Evolutionary conservation across 2,113 vertebrate genomes (phyloP).

Genomic region (Ceyx melanurus): DNA sequence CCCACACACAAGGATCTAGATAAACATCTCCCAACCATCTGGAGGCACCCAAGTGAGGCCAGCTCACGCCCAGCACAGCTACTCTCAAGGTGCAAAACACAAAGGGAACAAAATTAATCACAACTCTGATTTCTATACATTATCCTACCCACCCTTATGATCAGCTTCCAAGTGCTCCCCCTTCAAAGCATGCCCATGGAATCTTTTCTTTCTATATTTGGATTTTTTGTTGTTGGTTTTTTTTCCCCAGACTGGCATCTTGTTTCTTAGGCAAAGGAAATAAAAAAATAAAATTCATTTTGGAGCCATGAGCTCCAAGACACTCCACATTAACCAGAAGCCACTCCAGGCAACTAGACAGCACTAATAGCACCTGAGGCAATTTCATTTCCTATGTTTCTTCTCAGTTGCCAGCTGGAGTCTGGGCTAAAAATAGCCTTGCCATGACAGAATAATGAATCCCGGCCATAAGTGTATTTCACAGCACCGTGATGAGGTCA

Average conservation of each 20-base stretch:
- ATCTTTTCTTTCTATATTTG: not conserved
- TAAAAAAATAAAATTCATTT: slow-evolving; percentile 7
- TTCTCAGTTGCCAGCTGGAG: slow-evolving; percentile 43
- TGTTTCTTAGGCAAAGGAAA: slow-evolving; percentile 20
- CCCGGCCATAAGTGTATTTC: slow-evolving; percentile 4
- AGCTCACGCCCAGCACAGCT: not conserved
- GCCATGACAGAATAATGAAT: slow-evolving; percentile 55
- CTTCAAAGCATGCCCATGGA: not conserved
- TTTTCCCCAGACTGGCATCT: not conserved
- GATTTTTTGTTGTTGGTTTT: not conserved
- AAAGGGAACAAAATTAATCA: not conserved
- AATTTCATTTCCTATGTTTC: slow-evolving; percentile 38
- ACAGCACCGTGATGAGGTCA: not conserved
- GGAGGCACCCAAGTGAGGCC: not conserved
- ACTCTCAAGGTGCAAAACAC: not conserved
- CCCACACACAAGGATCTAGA: not conserved
- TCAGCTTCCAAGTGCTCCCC: not conserved
- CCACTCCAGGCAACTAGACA: slow-evolving; percentile 55
- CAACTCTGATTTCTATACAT: not conserved
- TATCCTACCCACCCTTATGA: not conserved
- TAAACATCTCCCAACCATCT: not conserved
- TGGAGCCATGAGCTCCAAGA: slow-evolving; percentile 10
- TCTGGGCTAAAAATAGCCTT: slow-evolving; percentile 48
- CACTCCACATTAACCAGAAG: slow-evolving; percentile 41
- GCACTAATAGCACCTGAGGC: slow-evolving; percentile 50